A percentile compares a stretch with the other conserved stretches of the same genome.
These are phyloP conservation scores for Mimachlamys varia DNA, from an alignment of 2,888 invertebrate genomes.

Conservation along the genomic window DNA sequence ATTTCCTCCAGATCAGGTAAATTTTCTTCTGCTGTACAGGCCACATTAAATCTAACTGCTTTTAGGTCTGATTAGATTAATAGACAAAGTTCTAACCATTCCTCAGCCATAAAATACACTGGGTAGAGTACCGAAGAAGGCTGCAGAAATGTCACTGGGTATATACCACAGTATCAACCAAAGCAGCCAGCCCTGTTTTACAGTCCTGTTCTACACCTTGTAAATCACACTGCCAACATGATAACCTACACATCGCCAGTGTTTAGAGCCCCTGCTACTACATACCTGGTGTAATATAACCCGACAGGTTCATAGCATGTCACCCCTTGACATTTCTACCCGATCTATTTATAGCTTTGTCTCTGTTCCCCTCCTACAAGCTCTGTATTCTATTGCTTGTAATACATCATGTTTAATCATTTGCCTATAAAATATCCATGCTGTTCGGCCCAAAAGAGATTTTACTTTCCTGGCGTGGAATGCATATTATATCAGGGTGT, in stretches of 20 bases:
- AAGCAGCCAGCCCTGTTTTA: background rate
- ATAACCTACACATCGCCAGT: background rate
- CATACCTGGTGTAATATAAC: background rate
- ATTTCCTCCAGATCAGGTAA: background rate
- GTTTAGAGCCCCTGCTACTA: background rate
- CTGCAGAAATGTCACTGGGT: background rate
- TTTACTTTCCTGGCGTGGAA: background rate
- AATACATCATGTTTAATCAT: background rate
- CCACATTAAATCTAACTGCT: conserved; percentile 1
- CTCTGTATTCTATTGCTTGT: background rate
- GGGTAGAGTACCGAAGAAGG: background rate
- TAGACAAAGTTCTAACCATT: background rate
- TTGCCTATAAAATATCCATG: background rate
- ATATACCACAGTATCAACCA: background rate
- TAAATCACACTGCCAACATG: background rate
- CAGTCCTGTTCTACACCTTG: background rate
- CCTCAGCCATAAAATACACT: background rate
- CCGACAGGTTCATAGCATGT: background rate
- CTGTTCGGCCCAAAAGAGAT: background rate
- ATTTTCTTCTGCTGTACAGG: background rate
- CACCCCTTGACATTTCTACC: background rate
- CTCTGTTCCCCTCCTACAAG: background rate
- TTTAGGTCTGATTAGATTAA: background rate
- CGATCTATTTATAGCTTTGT: background rate
- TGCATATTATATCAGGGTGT: background rate